These are phyloP conservation scores for Excalfactoria chinensis DNA, from an alignment of 2,113 vertebrate species.

Conservation along the genomic window DNA sequence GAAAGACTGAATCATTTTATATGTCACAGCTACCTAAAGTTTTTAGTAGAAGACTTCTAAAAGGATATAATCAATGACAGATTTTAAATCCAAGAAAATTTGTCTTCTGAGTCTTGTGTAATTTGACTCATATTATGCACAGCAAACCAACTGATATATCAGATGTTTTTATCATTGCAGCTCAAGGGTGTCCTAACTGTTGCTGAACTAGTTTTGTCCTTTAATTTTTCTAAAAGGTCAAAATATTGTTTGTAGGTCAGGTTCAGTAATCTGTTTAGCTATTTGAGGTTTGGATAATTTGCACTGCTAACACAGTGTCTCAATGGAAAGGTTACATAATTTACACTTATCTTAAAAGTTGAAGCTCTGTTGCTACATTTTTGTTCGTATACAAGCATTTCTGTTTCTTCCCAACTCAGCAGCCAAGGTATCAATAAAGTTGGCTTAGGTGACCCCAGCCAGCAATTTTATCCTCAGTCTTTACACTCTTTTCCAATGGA, in stretches of 20 bases:
- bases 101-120: neutral
- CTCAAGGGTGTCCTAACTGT: neutral
- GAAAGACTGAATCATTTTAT: neutral
- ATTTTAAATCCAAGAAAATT: neutral
- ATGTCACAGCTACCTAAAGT: neutral
- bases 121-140: neutral
- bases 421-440: neutral
- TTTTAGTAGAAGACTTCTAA: neutral
- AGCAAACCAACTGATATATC: neutral
- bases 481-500: conserved; percentile 35
- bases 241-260: neutral
- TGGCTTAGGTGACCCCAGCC: neutral
- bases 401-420: conserved; percentile 38
- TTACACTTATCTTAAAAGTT: neutral
- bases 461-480: neutral
- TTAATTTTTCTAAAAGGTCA: neutral
- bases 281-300: neutral
- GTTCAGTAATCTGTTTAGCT: neutral
- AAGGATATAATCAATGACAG: neutral
- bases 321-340: neutral
- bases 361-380: neutral
- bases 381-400: neutral
- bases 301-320: neutral
- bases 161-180: neutral
- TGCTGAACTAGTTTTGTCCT: neutral